phyloP scores from a whole-genome alignment of 2,888 invertebrate species.

The Trissonchulus sp. region DNA sequence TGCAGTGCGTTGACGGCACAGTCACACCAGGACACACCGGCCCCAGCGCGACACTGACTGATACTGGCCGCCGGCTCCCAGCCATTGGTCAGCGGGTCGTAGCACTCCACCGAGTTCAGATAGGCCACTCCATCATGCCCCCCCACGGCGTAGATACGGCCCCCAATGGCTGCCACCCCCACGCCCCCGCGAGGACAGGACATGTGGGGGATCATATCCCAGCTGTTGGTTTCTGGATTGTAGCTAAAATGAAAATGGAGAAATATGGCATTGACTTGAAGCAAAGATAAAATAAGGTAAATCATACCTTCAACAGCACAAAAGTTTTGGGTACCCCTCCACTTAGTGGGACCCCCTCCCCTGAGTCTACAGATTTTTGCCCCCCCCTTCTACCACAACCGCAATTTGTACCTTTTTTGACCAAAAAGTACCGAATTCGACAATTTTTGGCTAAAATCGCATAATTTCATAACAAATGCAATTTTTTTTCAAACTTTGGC shows the following conservation, averaged over 20 bases:
- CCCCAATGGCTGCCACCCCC: slow-evolving; percentile 51
- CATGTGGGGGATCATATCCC: slow-evolving; percentile 36
- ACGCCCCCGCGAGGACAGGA: slow-evolving; percentile 49
- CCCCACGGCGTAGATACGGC: slow-evolving; percentile 51
- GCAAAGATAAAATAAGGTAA: too few relatives aligned
- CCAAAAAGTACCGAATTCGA: too few relatives aligned
- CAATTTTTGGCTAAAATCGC: too few relatives aligned
- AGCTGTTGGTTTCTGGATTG: slow-evolving; percentile 27
- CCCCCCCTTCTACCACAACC: too few relatives aligned
- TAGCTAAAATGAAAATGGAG: slow-evolving; percentile 29
- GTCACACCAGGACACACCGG: slow-evolving; percentile 51
- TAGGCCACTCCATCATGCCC: slow-evolving; percentile 48
- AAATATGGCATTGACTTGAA: too few relatives aligned
- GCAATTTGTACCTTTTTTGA: too few relatives aligned
- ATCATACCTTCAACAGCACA: too few relatives aligned
- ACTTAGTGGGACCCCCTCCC: too few relatives aligned
- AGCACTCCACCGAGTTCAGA: slow-evolving; percentile 44
- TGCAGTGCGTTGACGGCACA: slow-evolving; percentile 34
- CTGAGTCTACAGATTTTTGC: too few relatives aligned
- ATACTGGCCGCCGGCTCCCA: slow-evolving; percentile 53
- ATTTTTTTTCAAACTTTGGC: too few relatives aligned
- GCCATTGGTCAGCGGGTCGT: slow-evolving; percentile 46
- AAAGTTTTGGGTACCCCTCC: too few relatives aligned
- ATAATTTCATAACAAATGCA: too few relatives aligned
- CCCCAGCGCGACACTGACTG: slow-evolving; percentile 54